phyloP scores from a whole-genome alignment of 2,113 vertebrate genomes.

The Etia nguti region DNA sequence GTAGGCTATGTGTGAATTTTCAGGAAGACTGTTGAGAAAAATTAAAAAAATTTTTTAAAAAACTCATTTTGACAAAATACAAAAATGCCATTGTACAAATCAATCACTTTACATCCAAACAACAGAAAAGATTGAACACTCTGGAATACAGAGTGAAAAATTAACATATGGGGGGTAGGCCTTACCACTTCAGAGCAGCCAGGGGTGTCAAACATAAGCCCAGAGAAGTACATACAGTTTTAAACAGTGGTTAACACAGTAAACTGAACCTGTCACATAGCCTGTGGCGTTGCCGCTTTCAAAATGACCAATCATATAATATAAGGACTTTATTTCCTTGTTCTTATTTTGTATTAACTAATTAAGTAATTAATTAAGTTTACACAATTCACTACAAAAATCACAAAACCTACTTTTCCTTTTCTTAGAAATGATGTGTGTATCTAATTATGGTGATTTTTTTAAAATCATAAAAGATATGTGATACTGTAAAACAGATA shows the following conservation, averaged over 20 bases:
- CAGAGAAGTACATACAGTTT: background rate
- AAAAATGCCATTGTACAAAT: background rate
- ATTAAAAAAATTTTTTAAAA: accelerated
- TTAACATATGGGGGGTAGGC: background rate
- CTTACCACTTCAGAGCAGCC: background rate
- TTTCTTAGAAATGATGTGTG: background rate
- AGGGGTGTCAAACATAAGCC: background rate
- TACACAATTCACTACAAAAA: accelerated
- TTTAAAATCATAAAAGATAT: background rate
- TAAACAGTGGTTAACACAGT: background rate
- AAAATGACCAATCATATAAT: background rate
- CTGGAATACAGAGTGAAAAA: background rate
- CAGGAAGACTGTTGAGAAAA: background rate
- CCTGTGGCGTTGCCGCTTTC: background rate
- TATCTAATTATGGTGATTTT: background rate
- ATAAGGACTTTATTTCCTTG: background rate
- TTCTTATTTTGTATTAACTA: background rate
- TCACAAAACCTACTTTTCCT: background rate
- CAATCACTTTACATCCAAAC: background rate
- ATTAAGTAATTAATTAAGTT: background rate
- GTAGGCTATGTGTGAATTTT: background rate
- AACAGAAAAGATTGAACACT: accelerated
- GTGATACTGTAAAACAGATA: background rate
- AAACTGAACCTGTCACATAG: background rate
- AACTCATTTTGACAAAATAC: background rate